Evolutionary conservation across 2,888 invertebrate species (phyloP).

Genomic region (Sepioteuthis lessoniana): DNA sequence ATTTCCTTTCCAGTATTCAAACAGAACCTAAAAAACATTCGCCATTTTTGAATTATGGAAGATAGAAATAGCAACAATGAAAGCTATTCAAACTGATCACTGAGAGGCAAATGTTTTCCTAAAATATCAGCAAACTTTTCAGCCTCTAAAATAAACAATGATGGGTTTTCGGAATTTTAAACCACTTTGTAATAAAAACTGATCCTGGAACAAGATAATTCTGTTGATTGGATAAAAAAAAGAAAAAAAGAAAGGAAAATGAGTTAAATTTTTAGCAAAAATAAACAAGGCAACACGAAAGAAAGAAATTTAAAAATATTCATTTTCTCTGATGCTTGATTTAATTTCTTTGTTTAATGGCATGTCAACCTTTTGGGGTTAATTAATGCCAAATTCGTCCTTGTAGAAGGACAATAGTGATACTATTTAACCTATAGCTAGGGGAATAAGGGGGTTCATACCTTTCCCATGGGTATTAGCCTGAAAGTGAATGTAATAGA

Average conservation of each 20-base stretch:
- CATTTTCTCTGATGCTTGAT: no score
- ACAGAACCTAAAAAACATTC: background rate
- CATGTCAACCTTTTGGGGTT: no score
- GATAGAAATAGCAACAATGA: background rate
- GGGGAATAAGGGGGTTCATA: no score
- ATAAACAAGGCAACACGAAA: background rate
- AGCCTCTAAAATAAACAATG: background rate
- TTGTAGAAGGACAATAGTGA: no score
- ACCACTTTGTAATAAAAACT: background rate
- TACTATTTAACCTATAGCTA: no score
- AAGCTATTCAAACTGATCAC: background rate
- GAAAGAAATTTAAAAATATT: background rate
- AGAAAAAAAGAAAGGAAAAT: background rate
- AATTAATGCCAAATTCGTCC: no score
- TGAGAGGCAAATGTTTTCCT: background rate
- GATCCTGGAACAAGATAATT: background rate
- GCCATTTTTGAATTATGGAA: background rate
- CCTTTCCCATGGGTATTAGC: no score
- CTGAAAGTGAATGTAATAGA: no score
- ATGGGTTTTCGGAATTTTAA: background rate
- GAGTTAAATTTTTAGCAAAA: background rate
- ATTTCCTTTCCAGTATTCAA: background rate
- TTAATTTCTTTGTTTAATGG: no score
- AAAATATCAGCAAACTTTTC: constrained; percentile 10
- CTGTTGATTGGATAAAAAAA: background rate